phyloP scores from a whole-genome alignment of 2,797 vertebrate species.

The Poecile montanus region DNA sequence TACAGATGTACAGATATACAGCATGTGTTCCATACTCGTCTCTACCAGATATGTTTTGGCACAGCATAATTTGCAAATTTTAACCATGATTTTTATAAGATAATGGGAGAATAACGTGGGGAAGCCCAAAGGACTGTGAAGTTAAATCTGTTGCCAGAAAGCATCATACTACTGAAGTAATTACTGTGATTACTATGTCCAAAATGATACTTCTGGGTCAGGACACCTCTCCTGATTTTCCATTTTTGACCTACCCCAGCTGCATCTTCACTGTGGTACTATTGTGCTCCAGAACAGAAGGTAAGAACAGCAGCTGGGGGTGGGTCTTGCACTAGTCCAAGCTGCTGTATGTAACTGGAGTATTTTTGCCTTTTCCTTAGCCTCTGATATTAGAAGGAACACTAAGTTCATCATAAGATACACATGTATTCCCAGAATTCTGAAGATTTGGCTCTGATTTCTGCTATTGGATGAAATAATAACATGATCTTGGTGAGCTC shows the following conservation, averaged over 20 bases:
- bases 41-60: constrained; percentile 8
- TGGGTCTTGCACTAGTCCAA: constrained; percentile 53
- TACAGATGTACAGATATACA: not conserved
- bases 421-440: not conserved
- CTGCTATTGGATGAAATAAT: not conserved
- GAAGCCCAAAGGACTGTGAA: constrained; percentile 78
- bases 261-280: not conserved
- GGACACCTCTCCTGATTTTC: constrained; percentile 48
- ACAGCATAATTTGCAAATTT: constrained; percentile 17
- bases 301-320: not conserved
- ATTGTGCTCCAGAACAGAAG: constrained; percentile 5
- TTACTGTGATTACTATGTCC: constrained; percentile 38
- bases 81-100: constrained; percentile 44
- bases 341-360: constrained; percentile 6
- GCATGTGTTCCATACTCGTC: not conserved
- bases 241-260: constrained; percentile 51
- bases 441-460: not conserved
- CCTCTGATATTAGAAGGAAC: not conserved
- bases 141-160: constrained; percentile 74
- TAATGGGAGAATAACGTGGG: constrained; percentile 35
- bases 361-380: not conserved
- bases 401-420: not conserved
- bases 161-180: constrained; percentile 16
- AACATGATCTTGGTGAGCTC: not conserved
- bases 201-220: constrained; percentile 59